phyloP scores from a whole-genome alignment of 2,888 invertebrate species.

The Omphaloscelis lunosa region DNA sequence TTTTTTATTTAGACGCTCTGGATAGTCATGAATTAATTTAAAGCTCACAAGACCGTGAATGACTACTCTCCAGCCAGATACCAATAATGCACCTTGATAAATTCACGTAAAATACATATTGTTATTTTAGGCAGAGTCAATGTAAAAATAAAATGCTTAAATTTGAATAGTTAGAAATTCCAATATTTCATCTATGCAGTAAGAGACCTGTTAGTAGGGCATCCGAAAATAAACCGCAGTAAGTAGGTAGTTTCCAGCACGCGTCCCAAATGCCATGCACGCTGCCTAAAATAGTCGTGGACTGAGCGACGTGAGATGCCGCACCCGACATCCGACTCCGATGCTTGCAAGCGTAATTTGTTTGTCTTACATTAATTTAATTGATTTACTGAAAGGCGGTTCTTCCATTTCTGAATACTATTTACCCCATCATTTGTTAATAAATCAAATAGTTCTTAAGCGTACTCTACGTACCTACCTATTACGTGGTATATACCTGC shows the following conservation, averaged over 20 bases:
- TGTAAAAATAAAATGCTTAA: neutral
- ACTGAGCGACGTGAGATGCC: conserved; percentile 71
- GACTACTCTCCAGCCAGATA: conserved; percentile 67
- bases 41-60: conserved; percentile 79
- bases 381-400: conserved; percentile 5
- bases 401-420: conserved; percentile 5
- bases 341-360: conserved; percentile 29
- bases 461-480: neutral
- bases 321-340: conserved; percentile 80
- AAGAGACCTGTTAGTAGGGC: conserved; percentile 83
- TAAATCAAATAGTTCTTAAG: neutral
- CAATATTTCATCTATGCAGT: conserved; percentile 74
- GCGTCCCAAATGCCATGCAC: conserved; percentile 86
- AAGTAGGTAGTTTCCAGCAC: conserved; percentile 87
- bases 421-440: neutral
- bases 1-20: conserved; percentile 75
- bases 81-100: conserved; percentile 60
- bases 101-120: conserved; percentile 15
- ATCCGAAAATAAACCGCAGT: conserved; percentile 84
- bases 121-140: neutral
- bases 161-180: conserved; percentile 12
- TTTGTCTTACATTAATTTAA: conserved; percentile 15
- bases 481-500: too few species aligned
- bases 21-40: conserved; percentile 78
- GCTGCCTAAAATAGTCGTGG: conserved; percentile 85